Conservation (phyloP, 2,113 vertebrate genomes). For the Mesocricetus auratus region DNA sequence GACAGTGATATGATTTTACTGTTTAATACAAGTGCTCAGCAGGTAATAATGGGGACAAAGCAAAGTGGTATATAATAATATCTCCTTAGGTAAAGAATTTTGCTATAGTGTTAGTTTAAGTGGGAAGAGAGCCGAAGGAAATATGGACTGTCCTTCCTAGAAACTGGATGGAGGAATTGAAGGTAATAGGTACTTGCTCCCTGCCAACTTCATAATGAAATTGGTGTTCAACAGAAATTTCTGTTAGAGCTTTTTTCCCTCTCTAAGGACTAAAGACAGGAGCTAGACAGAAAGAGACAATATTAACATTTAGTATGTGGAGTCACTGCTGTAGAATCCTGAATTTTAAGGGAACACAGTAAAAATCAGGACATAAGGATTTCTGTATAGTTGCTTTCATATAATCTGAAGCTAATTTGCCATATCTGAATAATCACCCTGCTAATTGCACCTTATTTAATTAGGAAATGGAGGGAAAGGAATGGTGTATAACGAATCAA, state of each 20-base stretch:
- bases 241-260: not conserved
- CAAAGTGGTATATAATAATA: constrained; percentile 2
- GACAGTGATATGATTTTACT: constrained; percentile 60
- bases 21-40: constrained; percentile 61
- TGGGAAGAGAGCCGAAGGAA: constrained; percentile 52
- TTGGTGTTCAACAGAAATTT: constrained; percentile 63
- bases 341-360: constrained; percentile 47
- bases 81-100: constrained; percentile 43
- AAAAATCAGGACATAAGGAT: not conserved
- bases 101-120: constrained; percentile 50
- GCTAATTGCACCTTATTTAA: not conserved
- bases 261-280: not conserved
- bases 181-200: constrained; percentile 61
- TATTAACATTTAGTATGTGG: not conserved
- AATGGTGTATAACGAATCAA: not conserved
- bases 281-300: constrained; percentile 13
- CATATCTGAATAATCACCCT: not conserved
- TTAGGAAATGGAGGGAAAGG: not conserved
- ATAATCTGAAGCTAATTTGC: not conserved
- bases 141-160: constrained; percentile 60
- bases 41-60: constrained; percentile 52
- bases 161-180: constrained; percentile 59
- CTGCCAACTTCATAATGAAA: constrained; percentile 72
- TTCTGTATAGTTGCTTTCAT: not conserved
- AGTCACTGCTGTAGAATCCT: constrained; percentile 13